Conservation (phyloP, 53 echinoderm and acorn worm species). For the Apostichopus leukothele region DNA sequence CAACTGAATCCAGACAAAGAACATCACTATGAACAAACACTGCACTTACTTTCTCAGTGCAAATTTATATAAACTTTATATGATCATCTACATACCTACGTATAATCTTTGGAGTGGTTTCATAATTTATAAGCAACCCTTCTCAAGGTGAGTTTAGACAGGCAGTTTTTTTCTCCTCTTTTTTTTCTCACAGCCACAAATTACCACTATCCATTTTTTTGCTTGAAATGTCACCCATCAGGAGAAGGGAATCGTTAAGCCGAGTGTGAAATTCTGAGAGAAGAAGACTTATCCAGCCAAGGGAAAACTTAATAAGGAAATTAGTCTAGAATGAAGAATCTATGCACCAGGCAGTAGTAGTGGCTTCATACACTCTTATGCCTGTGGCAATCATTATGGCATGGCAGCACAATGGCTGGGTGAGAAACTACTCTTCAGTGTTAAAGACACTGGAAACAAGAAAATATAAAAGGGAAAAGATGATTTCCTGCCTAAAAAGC, state of each 20-base stretch:
- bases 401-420: not conserved
- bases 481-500: not conserved
- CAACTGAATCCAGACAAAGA: no score
- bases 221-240: not conserved
- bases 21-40: no score
- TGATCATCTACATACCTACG: not conserved
- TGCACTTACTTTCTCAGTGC: no score
- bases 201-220: not conserved
- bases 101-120: no score
- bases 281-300: not conserved
- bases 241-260: not conserved
- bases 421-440: not conserved
- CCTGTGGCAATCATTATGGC: not conserved
- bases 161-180: no score
- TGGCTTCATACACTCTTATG: not conserved
- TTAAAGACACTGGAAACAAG: not conserved
- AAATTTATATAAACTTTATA: not conserved
- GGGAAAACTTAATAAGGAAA: slow-evolving; percentile 19
- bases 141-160: no score
- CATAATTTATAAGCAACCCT: no score
- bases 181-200: not conserved
- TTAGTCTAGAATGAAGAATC: not conserved
- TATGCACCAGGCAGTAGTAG: not conserved
- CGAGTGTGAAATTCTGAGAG: not conserved
- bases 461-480: not conserved